A percentile compares a stretch with the other conserved stretches of the same genome.
These are phyloP conservation scores for Eupithecia vulgata DNA, from an alignment of 2,888 invertebrate genomes.

Conservation along the genomic window DNA sequence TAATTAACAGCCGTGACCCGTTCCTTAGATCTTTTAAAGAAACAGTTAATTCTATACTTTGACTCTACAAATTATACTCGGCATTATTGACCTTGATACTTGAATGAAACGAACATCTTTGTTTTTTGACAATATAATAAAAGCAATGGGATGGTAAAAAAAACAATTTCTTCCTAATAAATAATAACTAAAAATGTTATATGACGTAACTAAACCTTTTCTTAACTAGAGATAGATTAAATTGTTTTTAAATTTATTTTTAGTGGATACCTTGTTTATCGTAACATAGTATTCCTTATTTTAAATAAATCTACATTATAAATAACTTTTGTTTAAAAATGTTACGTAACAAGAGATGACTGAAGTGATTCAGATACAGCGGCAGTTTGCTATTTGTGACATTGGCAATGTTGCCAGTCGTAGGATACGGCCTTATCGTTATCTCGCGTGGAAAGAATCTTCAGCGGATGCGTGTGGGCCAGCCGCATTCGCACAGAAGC, in stretches of 20 bases:
- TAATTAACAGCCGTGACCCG: not conserved
- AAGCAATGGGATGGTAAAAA: conserved; percentile 15
- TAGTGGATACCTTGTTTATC: not conserved
- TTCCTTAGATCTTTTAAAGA: not conserved
- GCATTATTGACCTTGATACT: conserved; percentile 24
- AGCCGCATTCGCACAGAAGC: conserved; percentile 80
- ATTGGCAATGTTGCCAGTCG: conserved; percentile 40
- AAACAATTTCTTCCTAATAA: conserved; percentile 2
- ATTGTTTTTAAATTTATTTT: not conserved
- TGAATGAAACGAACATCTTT: conserved; percentile 13
- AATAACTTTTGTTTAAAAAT: not conserved
- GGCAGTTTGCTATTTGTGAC: conserved; percentile 21
- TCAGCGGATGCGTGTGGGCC: conserved; percentile 64
- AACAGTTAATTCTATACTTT: not conserved
- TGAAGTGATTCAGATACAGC: conserved; percentile 56
- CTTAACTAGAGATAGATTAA: not conserved
- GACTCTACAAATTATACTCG: not conserved
- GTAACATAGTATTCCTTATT: no score
- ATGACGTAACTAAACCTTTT: not conserved
- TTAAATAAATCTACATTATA: not conserved
- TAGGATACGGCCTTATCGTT: conserved; percentile 69
- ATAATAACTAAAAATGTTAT: not conserved
- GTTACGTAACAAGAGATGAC: conserved; percentile 68
- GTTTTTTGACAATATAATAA: not conserved
- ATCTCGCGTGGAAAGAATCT: conserved; percentile 78